Percentiles rank a stretch among this genome's conserved stretches.
Evolutionary conservation across 2,113 vertebrate genomes (phyloP).

Genomic region (Dissostichus mawsoni): DNA sequence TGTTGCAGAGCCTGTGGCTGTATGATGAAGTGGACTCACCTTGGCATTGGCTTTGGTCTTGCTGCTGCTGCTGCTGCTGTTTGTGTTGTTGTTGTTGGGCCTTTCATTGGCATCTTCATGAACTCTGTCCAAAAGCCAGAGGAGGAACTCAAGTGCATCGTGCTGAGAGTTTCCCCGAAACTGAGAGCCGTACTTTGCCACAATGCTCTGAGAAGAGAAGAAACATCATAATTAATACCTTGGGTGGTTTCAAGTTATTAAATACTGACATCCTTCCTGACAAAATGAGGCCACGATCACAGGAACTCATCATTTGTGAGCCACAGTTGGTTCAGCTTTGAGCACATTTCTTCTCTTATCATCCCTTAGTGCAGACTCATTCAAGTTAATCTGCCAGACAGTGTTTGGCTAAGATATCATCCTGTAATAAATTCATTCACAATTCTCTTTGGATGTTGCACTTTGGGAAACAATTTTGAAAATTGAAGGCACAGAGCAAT

Average conservation of each 20-base stretch:
- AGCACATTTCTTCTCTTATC: constrained; percentile 16
- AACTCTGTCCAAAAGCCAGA: constrained; percentile 94
- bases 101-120: constrained; percentile 90
- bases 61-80: constrained; percentile 67
- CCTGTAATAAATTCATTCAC: constrained; percentile 9
- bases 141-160: constrained; percentile 95
- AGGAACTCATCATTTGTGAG: constrained; percentile 6
- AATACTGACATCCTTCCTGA: neutral
- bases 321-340: neutral
- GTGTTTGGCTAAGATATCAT: constrained; percentile 10
- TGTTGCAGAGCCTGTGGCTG: neutral
- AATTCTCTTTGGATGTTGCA: neutral
- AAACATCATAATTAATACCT: constrained; percentile 30
- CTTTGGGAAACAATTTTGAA: neutral
- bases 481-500: neutral
- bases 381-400: constrained; percentile 20
- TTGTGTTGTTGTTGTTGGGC: constrained; percentile 68
- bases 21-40: constrained; percentile 78
- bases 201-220: constrained; percentile 84
- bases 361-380: constrained; percentile 6
- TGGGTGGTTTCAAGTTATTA: constrained; percentile 13
- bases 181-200: constrained; percentile 92
- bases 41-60: constrained; percentile 74
- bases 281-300: constrained; percentile 10
- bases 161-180: constrained; percentile 95